Conservation (phyloP, 2,888 invertebrate species). For the Parasteatoda lunata region DNA sequence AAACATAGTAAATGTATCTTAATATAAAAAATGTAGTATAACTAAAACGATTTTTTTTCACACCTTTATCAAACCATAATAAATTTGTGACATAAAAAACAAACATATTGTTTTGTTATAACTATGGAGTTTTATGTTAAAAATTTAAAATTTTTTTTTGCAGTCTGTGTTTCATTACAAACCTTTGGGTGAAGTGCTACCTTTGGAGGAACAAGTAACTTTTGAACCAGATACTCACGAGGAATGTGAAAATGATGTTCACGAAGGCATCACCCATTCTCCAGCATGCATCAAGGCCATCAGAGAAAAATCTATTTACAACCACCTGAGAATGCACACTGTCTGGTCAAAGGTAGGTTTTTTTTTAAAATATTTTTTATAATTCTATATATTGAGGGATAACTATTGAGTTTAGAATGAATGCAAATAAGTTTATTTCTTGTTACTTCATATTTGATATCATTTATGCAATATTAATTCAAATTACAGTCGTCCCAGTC, state of each 20-base stretch:
- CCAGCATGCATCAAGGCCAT: slow-evolving; percentile 65
- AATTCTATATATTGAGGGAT: too few relatives aligned
- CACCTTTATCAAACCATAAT: neutral
- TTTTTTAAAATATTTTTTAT: too few relatives aligned
- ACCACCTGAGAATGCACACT: slow-evolving; percentile 41
- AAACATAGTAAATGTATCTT: too few relatives aligned
- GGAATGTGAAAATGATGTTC: slow-evolving; percentile 55
- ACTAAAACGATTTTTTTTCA: neutral
- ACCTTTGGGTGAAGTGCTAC: slow-evolving; percentile 15
- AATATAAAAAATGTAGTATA: too few relatives aligned
- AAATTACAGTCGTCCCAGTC: too few relatives aligned
- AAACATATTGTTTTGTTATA: neutral
- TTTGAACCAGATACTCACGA: slow-evolving; percentile 44
- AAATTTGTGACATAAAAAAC: neutral
- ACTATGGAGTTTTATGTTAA: neutral
- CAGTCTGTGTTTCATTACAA: slow-evolving; percentile 18
- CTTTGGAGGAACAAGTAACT: neutral
- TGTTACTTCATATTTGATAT: too few relatives aligned
- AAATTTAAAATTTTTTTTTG: neutral
- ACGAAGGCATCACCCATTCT: slow-evolving; percentile 33
- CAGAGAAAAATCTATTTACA: slow-evolving; percentile 61
- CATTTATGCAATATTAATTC: too few relatives aligned
- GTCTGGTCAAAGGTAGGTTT: slow-evolving; percentile 37
- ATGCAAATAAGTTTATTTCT: too few relatives aligned
- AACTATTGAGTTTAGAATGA: too few relatives aligned